phyloP scores from a whole-genome alignment of 2,888 invertebrate genomes.

The Torymus aiolomorphi region DNA sequence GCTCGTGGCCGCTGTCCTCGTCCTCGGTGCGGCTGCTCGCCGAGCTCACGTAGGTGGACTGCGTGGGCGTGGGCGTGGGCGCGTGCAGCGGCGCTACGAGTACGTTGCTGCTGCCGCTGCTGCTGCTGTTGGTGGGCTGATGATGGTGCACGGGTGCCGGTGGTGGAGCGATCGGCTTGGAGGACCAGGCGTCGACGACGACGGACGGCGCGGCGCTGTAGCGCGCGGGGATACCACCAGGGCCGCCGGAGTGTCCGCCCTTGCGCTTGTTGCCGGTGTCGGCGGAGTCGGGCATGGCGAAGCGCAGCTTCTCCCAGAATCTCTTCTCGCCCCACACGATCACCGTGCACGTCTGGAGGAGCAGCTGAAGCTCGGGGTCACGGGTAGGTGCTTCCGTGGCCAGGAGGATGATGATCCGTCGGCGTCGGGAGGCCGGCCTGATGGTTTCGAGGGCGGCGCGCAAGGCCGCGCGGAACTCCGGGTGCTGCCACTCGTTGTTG shows the following conservation, averaged over 20 bases:
- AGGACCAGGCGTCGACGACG: conserved; percentile 83
- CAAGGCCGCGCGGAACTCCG: conserved; percentile 88
- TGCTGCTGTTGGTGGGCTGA: conserved; percentile 71
- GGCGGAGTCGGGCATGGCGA: conserved; percentile 86
- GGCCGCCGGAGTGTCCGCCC: conserved; percentile 56
- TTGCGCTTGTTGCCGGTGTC: conserved; percentile 66
- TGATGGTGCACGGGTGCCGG: conserved; percentile 66
- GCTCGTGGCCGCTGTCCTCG: conserved; percentile 80
- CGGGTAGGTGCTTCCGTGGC: conserved; percentile 82
- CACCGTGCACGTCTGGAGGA: conserved; percentile 84
- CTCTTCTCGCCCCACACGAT: conserved; percentile 86
- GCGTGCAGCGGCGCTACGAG: conserved; percentile 75
- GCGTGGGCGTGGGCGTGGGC: conserved; percentile 81
- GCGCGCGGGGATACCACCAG: conserved; percentile 77
- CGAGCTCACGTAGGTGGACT: conserved; percentile 80
- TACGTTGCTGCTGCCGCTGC: conserved; percentile 58
- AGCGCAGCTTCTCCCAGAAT: conserved; percentile 90
- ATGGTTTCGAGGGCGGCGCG: conserved; percentile 84
- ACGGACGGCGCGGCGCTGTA: conserved; percentile 86
- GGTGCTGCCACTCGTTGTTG: conserved; percentile 88
- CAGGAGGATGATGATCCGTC: conserved; percentile 75
- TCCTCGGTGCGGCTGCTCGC: conserved; percentile 80
- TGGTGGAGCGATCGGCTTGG: conserved; percentile 73
- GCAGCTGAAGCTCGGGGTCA: conserved; percentile 85
- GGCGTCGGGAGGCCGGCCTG: conserved; percentile 69